Base-by-base conservation (phyloP, 2,888 invertebrate genomes). In the Euplagia quadripunctaria region DNA sequence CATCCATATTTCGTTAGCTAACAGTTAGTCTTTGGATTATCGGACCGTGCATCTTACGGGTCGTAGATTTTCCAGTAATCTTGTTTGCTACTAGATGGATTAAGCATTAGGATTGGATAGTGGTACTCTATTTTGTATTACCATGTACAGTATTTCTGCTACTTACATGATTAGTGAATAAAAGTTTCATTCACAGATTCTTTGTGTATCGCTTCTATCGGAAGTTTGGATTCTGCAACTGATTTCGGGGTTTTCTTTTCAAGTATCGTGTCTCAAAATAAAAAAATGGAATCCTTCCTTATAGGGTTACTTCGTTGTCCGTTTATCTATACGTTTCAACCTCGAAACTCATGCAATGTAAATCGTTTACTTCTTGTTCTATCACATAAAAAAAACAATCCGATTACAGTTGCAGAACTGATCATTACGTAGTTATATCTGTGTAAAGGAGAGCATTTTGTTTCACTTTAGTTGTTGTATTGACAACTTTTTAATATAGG, bases 1-100 rank as follows among this genome's bases (percentile, higher is more conserved):
- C 73, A 71, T 71, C 81, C 76, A 84, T 88, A 87, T 88, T 87
- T 82, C 81, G 83, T 86, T 88, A 85, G 81, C 75, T 70, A 31
- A 43, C 52, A 68, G 69, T 75, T 81, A 80, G 79, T 81, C 58
- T 63, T 46, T 69, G 58, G 64, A 73, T 78, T 78, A 81, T 72
- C 71, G 82, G 72, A 79, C 73, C 77, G 69, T 75, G 65, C 58
- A 69, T 46, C 69, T 71, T 73, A 70, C 42, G 43, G 75, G 20
- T 73, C 42, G 20, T 63, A 71, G 66, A 52, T 51, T 74, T 58
- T 41, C 9, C 3, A 52, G 31, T 72, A 8, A 75, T 71, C 74
- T 71, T 64, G 12, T 68, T 64, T 43, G 14, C 20, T 65, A 49
- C n/a, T 43, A 14, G 55, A 43, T 58, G 16, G 43, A 68, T n/a